A percentile compares a stretch with the other conserved stretches of the same genome.
phyloP scores from a whole-genome alignment of 1,140 invertebrate species.

The Drosophila repletoides region DNA sequence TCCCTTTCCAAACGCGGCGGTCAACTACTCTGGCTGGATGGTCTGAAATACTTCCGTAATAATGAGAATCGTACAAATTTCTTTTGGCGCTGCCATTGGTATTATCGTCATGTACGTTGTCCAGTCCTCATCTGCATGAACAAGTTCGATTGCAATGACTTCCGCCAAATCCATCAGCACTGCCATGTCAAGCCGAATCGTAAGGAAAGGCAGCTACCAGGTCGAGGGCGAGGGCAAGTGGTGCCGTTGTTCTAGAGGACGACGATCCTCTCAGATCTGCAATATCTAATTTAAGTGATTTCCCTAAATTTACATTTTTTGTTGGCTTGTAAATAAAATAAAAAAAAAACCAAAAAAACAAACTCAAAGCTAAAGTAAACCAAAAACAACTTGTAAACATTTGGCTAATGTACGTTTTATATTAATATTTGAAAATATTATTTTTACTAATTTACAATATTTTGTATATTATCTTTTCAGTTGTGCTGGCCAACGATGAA shows the following conservation, averaged over 20 bases:
- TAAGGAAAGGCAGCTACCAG: constrained; percentile 27
- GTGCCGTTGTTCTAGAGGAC: constrained; percentile 29
- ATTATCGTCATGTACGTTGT: constrained; percentile 74
- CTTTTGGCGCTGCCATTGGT: constrained; percentile 82
- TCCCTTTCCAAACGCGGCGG: constrained; percentile 75
- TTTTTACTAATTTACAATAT: constrained; percentile 28
- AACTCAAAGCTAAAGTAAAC: neutral
- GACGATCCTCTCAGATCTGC: constrained; percentile 45
- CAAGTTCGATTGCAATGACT: constrained; percentile 67
- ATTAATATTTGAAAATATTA: neutral
- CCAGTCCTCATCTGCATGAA: constrained; percentile 80
- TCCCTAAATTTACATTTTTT: constrained; percentile 17
- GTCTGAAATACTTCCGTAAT: constrained; percentile 76
- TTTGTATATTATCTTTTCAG: constrained; percentile 43
- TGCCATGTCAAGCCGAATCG: constrained; percentile 58
- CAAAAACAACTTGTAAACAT: neutral
- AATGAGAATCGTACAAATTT: constrained; percentile 77
- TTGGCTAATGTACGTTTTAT: constrained; percentile 32
- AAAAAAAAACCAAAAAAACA: constrained; percentile 1
- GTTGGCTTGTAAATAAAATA: constrained; percentile 54
- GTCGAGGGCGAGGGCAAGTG: constrained; percentile 10
- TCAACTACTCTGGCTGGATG: constrained; percentile 74
- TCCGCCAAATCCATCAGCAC: constrained; percentile 77
- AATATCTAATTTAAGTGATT: constrained; percentile 59
- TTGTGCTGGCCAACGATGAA: constrained; percentile 75